Conservation (phyloP, 2,113 vertebrate genomes). For the Hydrochoerus hydrochaeris region DNA sequence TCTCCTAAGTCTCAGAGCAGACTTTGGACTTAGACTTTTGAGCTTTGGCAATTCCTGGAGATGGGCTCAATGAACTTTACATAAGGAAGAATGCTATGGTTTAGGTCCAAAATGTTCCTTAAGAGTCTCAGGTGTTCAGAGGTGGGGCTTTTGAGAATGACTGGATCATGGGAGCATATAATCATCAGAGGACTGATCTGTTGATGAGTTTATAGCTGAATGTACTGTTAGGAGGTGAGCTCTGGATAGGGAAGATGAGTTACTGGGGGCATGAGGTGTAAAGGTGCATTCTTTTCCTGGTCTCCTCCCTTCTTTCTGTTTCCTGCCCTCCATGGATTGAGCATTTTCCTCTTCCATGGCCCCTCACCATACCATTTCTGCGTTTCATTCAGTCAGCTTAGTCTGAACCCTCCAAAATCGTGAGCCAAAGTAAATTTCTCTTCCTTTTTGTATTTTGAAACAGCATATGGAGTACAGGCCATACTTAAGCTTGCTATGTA, state of each 20-base stretch:
- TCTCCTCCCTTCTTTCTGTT: background rate
- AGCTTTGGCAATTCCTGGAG: background rate
- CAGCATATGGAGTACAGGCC: background rate
- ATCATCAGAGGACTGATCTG: background rate
- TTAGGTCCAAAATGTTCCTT: background rate
- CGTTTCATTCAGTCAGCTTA: background rate
- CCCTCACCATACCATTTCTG: background rate
- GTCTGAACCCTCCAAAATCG: background rate
- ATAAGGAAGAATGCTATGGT: background rate
- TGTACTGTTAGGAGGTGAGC: background rate
- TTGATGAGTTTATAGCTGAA: background rate
- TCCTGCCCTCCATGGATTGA: background rate
- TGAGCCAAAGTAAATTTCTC: background rate
- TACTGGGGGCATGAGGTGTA: background rate
- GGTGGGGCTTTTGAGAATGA: background rate
- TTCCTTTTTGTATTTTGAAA: background rate
- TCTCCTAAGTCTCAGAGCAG: background rate
- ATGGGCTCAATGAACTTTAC: background rate
- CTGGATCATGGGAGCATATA: background rate
- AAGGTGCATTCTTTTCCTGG: background rate
- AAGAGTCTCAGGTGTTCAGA: background rate
- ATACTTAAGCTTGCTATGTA: background rate
- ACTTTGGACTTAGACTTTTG: background rate
- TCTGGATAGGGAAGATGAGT: background rate
- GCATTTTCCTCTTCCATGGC: background rate